Base-by-base conservation (phyloP, 2,888 invertebrate genomes). In the Iphiclides podalirius region DNA sequence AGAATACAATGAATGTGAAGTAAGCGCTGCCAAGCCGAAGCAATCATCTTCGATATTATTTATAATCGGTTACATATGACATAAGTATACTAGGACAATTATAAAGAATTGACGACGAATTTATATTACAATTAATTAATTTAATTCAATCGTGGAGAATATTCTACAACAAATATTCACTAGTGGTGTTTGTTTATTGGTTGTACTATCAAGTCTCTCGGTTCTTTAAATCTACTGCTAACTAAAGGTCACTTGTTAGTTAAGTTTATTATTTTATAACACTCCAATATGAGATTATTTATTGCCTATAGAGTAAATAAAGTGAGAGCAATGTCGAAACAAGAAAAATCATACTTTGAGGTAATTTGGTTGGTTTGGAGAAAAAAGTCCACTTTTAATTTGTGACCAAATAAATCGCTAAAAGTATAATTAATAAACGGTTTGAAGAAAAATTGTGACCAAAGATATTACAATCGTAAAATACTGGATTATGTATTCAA, bases 111-210 rank as follows among this genome's bases (percentile, higher is more conserved):
- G 80, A 83, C 80, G 69, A 55, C 43, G 58, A 60, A 61, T 52
- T 59, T 64, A 54, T 39, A 53, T 52, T 47, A 63, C 61, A 63
- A 61, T 61, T 61, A 57, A 67, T 65, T 67, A 66, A 64, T 67
- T 70, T n/a, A 68, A 67, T 64, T 60, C 63, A 54, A 54, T 56
- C 60, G 63, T 61, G 63, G 62, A 69, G 79, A 80, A 82, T 79
- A 84, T 79, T 82, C 72, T 82, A 83, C 72, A 82, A 86, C 79
- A 80, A 79, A 83, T 83, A 83, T 82, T 79, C 79, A 59, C 65
- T 78, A 73, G 59, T 74, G 68, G 66, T 75, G 67, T 72, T 72
- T 65, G 66, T 64, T 59, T 66, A 66, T 63, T 61, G 63, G 59
- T 79, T 82, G 80, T 81, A 83, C 79, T 81, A 71, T 76, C 53